Evolutionary conservation across 2,113 vertebrate genomes (phyloP).

Genomic region (Otis tarda): DNA sequence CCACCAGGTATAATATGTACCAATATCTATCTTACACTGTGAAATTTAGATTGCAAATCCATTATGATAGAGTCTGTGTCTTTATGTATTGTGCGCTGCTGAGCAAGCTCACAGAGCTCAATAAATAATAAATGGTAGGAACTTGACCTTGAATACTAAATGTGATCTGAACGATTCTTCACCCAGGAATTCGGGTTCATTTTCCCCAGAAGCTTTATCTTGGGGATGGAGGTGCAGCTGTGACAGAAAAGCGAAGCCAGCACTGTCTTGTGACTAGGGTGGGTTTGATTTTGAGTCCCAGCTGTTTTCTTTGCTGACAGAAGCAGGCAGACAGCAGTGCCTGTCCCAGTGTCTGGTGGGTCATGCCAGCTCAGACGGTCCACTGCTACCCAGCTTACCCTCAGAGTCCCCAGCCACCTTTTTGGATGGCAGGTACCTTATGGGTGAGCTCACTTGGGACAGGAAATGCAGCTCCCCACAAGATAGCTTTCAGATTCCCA

Average conservation of each 20-base stretch:
- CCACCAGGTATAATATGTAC: constrained; percentile 48
- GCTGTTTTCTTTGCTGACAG: background rate
- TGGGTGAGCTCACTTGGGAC: background rate
- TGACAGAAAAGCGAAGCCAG: background rate
- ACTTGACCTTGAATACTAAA: constrained; percentile 38
- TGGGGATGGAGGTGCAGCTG: background rate
- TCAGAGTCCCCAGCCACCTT: background rate
- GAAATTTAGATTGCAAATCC: constrained; percentile 59
- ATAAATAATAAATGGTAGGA: constrained; percentile 57
- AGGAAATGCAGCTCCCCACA: background rate
- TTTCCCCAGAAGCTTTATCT: background rate
- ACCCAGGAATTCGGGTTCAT: background rate
- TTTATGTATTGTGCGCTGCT: constrained; percentile 22
- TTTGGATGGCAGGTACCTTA: background rate
- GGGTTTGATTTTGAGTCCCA: background rate
- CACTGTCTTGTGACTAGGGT: background rate
- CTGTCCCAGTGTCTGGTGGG: background rate
- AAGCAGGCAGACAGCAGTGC: accelerated
- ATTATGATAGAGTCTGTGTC: constrained; percentile 32
- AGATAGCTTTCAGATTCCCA: background rate
- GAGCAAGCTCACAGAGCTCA: constrained; percentile 47
- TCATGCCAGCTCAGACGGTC: background rate
- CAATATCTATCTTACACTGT: constrained; percentile 25
- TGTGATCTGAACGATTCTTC: background rate
- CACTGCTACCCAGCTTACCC: background rate